phyloP scores from a whole-genome alignment of 1,140 invertebrate species.

The Cotesia glomerata region DNA sequence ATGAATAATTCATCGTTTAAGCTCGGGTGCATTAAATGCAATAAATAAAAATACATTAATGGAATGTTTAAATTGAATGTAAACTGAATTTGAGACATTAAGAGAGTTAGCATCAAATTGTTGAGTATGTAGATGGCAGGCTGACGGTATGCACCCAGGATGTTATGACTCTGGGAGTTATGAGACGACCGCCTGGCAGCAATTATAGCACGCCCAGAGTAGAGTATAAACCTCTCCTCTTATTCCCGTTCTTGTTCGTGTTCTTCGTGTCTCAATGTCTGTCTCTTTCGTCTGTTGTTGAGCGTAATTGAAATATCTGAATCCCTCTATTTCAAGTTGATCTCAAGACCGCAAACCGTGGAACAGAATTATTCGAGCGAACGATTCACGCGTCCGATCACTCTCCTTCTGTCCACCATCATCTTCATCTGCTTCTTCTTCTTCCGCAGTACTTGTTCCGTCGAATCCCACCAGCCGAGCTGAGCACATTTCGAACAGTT shows the following conservation, averaged over 20 bases:
- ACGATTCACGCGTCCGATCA: slow-evolving; percentile 30
- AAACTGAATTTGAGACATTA: background rate
- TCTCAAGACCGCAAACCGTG: slow-evolving; percentile 51
- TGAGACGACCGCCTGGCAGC: slow-evolving; percentile 22
- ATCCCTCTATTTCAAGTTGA: slow-evolving; percentile 43
- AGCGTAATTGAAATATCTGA: slow-evolving; percentile 56
- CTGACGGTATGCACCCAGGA: slow-evolving; percentile 29
- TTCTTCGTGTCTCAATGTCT: background rate
- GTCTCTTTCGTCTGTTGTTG: slow-evolving; percentile 4
- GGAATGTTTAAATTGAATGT: too few species aligned
- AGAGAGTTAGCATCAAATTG: slow-evolving; percentile 5
- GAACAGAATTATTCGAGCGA: slow-evolving; percentile 42
- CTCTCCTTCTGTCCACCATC: background rate
- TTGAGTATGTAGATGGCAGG: slow-evolving; percentile 29
- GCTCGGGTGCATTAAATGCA: too few species aligned
- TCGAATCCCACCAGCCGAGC: background rate
- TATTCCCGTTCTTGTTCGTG: background rate
- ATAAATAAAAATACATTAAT: too few species aligned
- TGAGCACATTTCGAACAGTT: background rate
- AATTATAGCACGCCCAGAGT: slow-evolving; percentile 22
- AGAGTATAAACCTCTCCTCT: background rate
- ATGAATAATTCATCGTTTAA: too few species aligned
- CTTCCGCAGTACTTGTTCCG: background rate
- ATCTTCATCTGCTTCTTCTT: background rate
- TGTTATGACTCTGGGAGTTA: slow-evolving; percentile 31